phyloP scores from a whole-genome alignment of 2,797 vertebrate genomes.

The Crocodylus rhombifer region DNA sequence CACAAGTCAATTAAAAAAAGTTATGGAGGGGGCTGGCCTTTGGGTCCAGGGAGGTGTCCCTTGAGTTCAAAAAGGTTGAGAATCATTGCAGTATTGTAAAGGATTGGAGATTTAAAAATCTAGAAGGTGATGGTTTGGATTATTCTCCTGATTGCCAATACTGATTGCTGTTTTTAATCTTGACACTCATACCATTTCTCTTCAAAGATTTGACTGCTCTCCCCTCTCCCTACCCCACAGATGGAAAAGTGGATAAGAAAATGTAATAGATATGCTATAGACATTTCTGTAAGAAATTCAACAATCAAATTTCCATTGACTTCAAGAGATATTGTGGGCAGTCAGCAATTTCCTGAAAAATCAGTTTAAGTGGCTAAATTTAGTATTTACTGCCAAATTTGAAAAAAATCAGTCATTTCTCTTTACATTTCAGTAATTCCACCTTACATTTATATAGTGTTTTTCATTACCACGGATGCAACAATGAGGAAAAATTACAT shows the following conservation, averaged over 20 bases:
- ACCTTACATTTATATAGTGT: not conserved
- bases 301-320: not conserved
- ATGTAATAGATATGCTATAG: not conserved
- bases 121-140: not conserved
- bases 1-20: too few species aligned
- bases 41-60: too few species aligned
- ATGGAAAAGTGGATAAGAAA: not conserved
- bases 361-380: not conserved
- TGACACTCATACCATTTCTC: not conserved
- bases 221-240: not conserved
- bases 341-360: not conserved
- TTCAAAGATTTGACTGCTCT: not conserved
- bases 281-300: not conserved
- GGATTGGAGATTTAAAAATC: not conserved
- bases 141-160: not conserved
- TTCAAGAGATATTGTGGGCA: not conserved
- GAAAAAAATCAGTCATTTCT: not conserved
- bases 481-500: not conserved
- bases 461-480: not conserved
- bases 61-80: too few species aligned
- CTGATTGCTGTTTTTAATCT: not conserved
- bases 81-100: not conserved
- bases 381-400: not conserved
- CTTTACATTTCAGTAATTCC: not conserved
- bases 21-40: too few species aligned